A percentile compares a stretch with the other conserved stretches of the same genome.
Conservation (phyloP, 1,140 invertebrate genomes). For the Drosophila serrata region DNA sequence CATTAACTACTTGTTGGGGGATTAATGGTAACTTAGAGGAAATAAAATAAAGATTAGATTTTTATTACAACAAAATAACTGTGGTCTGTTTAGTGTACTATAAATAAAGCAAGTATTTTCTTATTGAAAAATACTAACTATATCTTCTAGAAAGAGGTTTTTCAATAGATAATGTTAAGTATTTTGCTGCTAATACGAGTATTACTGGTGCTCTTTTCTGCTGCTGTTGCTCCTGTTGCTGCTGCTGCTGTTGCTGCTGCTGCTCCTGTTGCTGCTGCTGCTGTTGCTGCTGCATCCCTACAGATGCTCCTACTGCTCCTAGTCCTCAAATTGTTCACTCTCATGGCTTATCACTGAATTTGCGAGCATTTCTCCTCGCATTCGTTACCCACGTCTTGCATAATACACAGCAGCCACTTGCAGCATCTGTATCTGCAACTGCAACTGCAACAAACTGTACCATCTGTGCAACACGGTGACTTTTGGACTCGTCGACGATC, state of each 20-base stretch:
- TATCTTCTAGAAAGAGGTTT: neutral
- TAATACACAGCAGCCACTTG: slow-evolving; percentile 54
- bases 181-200: neutral
- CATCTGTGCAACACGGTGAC: slow-evolving; percentile 3
- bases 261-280: neutral
- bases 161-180: neutral
- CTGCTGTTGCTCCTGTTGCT: neutral
- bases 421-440: slow-evolving; percentile 29
- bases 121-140: too few relatives aligned
- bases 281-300: slow-evolving; percentile 13
- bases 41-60: neutral
- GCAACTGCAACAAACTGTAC: slow-evolving; percentile 45
- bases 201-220: too few relatives aligned
- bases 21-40: neutral
- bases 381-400: slow-evolving; percentile 56
- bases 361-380: slow-evolving; percentile 25
- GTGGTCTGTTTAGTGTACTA: neutral
- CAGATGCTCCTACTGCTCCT: neutral
- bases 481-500: slow-evolving; percentile 18
- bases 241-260: neutral
- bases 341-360: slow-evolving; percentile 69
- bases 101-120: too few relatives aligned
- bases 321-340: slow-evolving; percentile 38
- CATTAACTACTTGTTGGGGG: neutral
- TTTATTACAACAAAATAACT: neutral